Conservation (phyloP, 2,113 vertebrate genomes). For the Ariopsis seemanni region DNA sequence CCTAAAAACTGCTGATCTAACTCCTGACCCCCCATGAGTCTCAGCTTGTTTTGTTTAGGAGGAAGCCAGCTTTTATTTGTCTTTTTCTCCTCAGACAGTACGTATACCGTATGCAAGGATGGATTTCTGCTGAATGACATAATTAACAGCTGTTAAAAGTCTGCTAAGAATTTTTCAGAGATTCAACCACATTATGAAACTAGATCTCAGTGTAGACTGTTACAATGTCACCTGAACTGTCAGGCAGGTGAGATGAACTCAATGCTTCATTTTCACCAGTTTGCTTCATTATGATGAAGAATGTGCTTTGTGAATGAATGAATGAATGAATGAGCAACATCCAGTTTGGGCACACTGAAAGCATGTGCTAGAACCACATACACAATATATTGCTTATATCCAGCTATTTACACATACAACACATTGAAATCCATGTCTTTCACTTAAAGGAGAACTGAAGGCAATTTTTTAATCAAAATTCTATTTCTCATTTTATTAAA, state of each 20-base stretch:
- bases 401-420: neutral
- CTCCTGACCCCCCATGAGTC: neutral
- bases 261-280: neutral
- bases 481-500: no score
- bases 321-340: no score
- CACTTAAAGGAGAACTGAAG: no score
- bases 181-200: neutral
- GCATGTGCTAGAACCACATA: neutral
- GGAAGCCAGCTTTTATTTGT: no score
- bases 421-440: neutral
- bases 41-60: neutral
- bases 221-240: neutral
- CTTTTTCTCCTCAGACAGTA: neutral
- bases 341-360: no score
- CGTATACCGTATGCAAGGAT: neutral
- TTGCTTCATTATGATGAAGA: neutral
- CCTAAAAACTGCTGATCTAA: neutral
- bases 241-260: neutral
- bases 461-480: no score
- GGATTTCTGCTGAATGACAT: neutral
- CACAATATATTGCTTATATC: neutral
- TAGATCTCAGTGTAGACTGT: neutral
- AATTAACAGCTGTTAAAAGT: neutral
- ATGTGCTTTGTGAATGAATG: no score
- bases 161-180: neutral